phyloP scores from a whole-genome alignment of 92 coral and sea anemone species.

The Heliopora coerulea region DNA sequence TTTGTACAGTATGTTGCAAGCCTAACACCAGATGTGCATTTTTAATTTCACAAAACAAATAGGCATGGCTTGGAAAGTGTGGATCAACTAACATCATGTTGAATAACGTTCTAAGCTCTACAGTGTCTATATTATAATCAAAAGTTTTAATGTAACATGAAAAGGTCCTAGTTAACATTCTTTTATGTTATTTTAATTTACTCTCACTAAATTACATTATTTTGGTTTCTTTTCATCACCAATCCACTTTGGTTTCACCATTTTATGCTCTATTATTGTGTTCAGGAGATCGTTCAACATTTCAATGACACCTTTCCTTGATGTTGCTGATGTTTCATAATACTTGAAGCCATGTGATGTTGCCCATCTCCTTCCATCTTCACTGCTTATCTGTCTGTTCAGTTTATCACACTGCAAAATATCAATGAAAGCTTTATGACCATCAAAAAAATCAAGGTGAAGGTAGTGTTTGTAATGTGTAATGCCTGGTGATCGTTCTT shows the following conservation, averaged over 20 bases:
- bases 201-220: too few species aligned
- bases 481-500: neutral
- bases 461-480: neutral
- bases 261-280: conserved; percentile 71
- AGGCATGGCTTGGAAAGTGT: too few species aligned
- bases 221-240: conserved; percentile 29
- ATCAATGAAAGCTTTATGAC: neutral
- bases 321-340: conserved; percentile 89
- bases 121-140: too few species aligned
- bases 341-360: conserved; percentile 73
- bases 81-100: too few species aligned
- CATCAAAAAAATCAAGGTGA: neutral
- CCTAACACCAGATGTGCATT: too few species aligned
- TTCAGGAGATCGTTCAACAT: conserved; percentile 75
- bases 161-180: too few species aligned
- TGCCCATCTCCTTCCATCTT: conserved; percentile 96
- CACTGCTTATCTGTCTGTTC: conserved; percentile 75
- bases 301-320: conserved; percentile 80
- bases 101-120: too few species aligned
- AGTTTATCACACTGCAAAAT: conserved; percentile 64
- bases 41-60: too few species aligned
- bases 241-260: conserved; percentile 56
- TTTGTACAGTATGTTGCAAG: too few species aligned
- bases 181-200: too few species aligned
- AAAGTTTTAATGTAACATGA: too few species aligned